Evolutionary conservation across 2,113 vertebrate genomes (phyloP), one percentile per base, ranked within the genome.

Genomic region (Rhynchomys soricoides): DNA sequence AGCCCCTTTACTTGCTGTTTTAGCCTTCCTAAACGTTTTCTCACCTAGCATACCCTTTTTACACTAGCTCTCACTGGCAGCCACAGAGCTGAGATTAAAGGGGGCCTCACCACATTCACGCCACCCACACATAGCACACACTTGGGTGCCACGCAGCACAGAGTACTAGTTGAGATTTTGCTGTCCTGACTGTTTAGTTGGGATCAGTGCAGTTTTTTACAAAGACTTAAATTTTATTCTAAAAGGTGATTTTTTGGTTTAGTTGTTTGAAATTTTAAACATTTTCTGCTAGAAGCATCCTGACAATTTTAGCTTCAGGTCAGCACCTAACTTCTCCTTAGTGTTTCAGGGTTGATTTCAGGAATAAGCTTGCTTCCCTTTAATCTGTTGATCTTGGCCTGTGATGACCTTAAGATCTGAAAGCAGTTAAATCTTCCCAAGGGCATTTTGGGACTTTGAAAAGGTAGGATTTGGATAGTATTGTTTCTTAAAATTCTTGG

Each of bases 261-360:
- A 82, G 45, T 91, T 95, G n/a, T 78, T 45, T 94, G 40, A 31
- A 93, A 88, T 90, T 94, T 74, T 55, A 92, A 95, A 74, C 26
- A 57, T 77, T 95, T 97, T 89, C 12, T 48, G 29, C 4, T 85
- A 74, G 75, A 62, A 95, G 74, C 26, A 93, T 9, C 48, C 55
- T 34, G 82, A 86, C 48, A 95, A 22, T 50, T 87, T 66, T 50
- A 89, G 64, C 22, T 55, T 94, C 21, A 90, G 59, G 9, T 52
- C 0, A 37, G 16, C 45, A 12, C 71, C 89, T 86, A 81, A 91
- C 71, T 62, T 26, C 75, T 90, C 92, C 50, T 90, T 70, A 43
- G 48, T 94, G 13, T 68, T 93, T 95, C 85, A 85, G 34, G 94
- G 74, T 93, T 50, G 24, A 52, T 89, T 43, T 74, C 57, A 87